phyloP scores from a whole-genome alignment of 1,140 invertebrate genomes.

The Pseudomyrmex concolor region DNA sequence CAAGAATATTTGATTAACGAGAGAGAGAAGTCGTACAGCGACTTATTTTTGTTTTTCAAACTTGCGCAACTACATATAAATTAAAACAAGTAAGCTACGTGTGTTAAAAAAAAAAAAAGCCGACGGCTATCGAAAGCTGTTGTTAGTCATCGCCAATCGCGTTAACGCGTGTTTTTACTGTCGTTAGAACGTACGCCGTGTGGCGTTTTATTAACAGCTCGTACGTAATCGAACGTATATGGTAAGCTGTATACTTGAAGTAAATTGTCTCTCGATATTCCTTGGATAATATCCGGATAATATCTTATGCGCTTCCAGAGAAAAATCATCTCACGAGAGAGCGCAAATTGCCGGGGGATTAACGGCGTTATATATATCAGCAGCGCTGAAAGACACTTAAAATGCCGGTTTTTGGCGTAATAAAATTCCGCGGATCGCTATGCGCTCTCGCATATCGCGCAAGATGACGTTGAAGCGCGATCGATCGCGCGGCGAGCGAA shows the following conservation, averaged over 20 bases:
- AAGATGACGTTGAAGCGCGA: conserved; percentile 20
- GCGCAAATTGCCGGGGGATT: background rate
- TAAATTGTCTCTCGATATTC: background rate
- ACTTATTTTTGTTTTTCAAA: background rate
- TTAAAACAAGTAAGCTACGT: background rate
- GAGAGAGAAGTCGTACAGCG: background rate
- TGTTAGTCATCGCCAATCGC: background rate
- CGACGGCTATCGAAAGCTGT: too few relatives aligned
- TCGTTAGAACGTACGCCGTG: background rate
- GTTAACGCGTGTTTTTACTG: background rate
- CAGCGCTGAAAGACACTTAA: too few relatives aligned
- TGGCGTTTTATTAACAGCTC: conserved; percentile 7
- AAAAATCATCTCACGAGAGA: background rate
- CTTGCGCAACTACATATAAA: background rate
- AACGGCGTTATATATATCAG: too few relatives aligned
- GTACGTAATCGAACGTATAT: background rate
- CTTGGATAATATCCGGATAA: too few relatives aligned
- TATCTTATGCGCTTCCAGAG: background rate
- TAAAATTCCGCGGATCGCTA: conserved; percentile 6
- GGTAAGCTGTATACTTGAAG: too few relatives aligned
- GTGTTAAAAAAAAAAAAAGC: too few relatives aligned
- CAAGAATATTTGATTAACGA: background rate
- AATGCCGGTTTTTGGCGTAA: background rate
- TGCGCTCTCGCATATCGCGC: background rate
- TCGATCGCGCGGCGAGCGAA: conserved; percentile 34